Evolutionary conservation across 1,140 invertebrate genomes (phyloP).

Genomic region (Daktulosphaira vitifoliae): DNA sequence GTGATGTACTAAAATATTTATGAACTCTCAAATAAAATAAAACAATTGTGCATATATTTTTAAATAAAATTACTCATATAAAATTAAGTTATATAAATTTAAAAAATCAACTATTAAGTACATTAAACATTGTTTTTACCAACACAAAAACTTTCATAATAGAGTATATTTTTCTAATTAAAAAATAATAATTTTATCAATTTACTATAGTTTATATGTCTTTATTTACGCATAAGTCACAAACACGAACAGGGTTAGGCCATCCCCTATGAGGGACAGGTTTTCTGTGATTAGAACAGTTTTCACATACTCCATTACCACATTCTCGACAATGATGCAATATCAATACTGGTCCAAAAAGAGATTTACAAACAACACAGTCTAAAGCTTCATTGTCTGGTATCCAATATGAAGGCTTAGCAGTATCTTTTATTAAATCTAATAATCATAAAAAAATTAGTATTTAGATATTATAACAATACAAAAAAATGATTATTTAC

Average conservation of each 20-base stretch:
- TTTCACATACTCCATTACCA: slow-evolving; percentile 59
- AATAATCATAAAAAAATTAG: slow-evolving; percentile 36
- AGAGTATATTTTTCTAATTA: too few relatives aligned
- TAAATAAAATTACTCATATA: too few relatives aligned
- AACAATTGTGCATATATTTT: too few relatives aligned
- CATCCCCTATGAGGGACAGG: slow-evolving; percentile 60
- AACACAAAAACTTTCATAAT: too few relatives aligned
- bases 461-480: background rate
- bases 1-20: too few relatives aligned
- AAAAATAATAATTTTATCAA: too few relatives aligned
- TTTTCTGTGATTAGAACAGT: slow-evolving; percentile 53
- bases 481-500: slow-evolving; percentile 40
- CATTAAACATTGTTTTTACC: too few relatives aligned
- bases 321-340: slow-evolving; percentile 72
- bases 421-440: slow-evolving; percentile 68
- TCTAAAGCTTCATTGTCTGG: slow-evolving; percentile 59
- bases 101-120: too few relatives aligned
- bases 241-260: slow-evolving; percentile 60
- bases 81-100: too few relatives aligned
- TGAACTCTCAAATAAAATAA: too few relatives aligned
- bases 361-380: slow-evolving; percentile 56
- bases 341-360: slow-evolving; percentile 39
- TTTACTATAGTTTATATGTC: slow-evolving; percentile 8
- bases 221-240: slow-evolving; percentile 51
- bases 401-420: slow-evolving; percentile 71